phyloP scores from a whole-genome alignment of 2,797 vertebrate species.

The Amniataba percoides region DNA sequence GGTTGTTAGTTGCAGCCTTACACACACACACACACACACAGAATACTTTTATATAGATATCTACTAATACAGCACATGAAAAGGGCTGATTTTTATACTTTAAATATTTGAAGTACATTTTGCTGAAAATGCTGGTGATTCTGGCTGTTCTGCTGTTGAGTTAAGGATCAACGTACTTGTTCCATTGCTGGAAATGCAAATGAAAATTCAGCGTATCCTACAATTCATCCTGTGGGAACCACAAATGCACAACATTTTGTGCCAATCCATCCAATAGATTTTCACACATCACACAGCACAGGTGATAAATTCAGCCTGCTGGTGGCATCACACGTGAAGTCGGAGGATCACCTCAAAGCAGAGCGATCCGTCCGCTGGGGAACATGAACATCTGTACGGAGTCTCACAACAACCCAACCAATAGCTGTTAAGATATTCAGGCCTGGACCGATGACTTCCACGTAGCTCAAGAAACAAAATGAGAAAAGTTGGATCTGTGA shows the following conservation, averaged over 20 bases:
- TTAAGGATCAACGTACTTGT: too few relatives aligned
- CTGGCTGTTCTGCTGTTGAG: too few relatives aligned
- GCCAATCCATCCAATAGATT: neutral
- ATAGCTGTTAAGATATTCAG: conserved; percentile 8
- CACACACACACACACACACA: neutral
- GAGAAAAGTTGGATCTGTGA: conserved; percentile 29
- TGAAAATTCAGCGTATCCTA: neutral
- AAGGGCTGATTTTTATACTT: too few relatives aligned
- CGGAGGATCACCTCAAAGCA: neutral
- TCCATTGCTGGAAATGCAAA: too few relatives aligned
- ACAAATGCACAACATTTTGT: neutral
- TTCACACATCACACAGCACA: neutral
- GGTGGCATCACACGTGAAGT: neutral
- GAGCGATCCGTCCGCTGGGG: neutral
- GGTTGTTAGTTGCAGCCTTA: neutral
- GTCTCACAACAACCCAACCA: neutral
- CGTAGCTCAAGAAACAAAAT: conserved; percentile 6
- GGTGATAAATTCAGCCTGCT: neutral
- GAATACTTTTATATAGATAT: neutral
- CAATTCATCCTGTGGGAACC: neutral
- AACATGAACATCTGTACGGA: neutral
- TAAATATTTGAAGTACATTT: too few relatives aligned
- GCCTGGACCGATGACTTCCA: neutral
- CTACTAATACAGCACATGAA: neutral
- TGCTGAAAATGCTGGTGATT: too few relatives aligned